Conservation (phyloP, 2,113 vertebrate species). For the Galbula dea region DNA sequence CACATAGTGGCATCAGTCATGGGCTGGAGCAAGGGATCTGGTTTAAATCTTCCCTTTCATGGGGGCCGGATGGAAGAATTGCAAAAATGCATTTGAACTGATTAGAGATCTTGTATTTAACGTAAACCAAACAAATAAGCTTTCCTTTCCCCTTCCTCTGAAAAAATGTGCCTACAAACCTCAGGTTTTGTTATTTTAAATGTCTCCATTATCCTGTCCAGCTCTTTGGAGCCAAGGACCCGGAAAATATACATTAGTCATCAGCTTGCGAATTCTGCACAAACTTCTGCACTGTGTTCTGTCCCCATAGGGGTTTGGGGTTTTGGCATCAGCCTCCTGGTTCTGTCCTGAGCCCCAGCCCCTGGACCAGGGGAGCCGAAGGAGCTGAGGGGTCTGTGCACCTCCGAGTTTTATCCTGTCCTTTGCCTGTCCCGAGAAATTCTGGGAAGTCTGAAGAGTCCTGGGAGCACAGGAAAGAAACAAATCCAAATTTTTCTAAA, state of each 20-base stretch:
- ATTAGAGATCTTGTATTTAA: background rate
- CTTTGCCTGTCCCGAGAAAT: background rate
- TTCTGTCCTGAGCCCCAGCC: background rate
- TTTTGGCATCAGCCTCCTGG: background rate
- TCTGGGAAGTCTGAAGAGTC: background rate
- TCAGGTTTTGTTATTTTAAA: background rate
- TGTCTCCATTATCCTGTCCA: background rate
- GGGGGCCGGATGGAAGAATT: constrained; percentile 24
- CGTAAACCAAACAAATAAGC: background rate
- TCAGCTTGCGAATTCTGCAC: background rate
- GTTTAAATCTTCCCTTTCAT: background rate
- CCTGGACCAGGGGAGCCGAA: no score
- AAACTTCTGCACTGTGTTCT: rapidly evolving
- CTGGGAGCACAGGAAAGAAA: background rate
- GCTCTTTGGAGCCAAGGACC: background rate
- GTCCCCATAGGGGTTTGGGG: background rate
- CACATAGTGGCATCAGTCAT: background rate
- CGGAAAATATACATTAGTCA: background rate
- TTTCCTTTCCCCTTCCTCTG: background rate
- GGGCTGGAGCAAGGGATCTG: background rate
- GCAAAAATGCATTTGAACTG: constrained; percentile 45
- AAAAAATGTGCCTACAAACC: background rate
- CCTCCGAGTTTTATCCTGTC: rapidly evolving
- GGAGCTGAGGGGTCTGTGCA: rapidly evolving
- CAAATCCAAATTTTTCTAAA: rapidly evolving